Conservation (phyloP, 2,797 vertebrate species). For the Syncerus caffer region DNA sequence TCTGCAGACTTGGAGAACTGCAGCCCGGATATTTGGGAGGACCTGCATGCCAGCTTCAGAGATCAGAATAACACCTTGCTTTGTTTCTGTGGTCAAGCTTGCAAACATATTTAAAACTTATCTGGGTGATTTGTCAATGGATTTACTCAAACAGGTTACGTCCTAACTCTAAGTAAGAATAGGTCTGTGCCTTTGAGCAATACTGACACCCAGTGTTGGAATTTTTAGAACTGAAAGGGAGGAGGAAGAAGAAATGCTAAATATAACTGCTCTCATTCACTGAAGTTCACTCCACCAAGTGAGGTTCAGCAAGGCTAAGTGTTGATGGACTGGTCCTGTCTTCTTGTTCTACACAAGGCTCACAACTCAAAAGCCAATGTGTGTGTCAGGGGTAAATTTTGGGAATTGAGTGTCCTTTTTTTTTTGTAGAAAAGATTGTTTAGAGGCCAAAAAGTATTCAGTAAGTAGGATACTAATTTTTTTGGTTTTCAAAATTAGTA, state of each 20-base stretch:
- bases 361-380: background rate
- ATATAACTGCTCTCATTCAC: accelerated
- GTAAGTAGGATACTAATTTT: background rate
- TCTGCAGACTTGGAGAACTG: background rate
- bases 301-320: background rate
- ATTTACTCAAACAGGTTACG: background rate
- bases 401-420: background rate
- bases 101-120: accelerated
- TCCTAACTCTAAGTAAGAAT: background rate
- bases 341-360: background rate
- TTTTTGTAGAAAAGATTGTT: background rate
- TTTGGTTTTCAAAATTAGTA: background rate
- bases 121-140: accelerated
- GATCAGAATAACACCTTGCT: background rate
- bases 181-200: slow-evolving; percentile 50
- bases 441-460: background rate
- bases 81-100: background rate
- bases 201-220: slow-evolving; percentile 80
- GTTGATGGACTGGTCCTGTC: accelerated
- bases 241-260: background rate
- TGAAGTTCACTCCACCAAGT: accelerated
- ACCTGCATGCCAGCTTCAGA: background rate
- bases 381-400: background rate
- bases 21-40: background rate
- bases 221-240: background rate